Conservation (phyloP, 2,113 vertebrate genomes). For the Myotis lucifugus region DNA sequence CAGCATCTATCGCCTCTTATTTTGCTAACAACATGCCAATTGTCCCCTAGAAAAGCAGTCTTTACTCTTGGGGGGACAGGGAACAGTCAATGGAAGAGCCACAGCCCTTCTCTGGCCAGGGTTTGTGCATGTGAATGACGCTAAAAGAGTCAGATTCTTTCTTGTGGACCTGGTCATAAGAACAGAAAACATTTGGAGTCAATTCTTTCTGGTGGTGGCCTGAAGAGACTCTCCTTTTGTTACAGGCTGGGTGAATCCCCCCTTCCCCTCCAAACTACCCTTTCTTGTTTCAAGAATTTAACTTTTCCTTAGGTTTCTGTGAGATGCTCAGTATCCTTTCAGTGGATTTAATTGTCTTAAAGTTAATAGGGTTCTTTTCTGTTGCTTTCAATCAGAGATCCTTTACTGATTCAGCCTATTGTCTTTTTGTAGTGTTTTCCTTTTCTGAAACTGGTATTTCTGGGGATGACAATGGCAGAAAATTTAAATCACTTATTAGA, state of each 20-base stretch:
- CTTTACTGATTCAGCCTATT: neutral
- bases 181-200: neutral
- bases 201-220: neutral
- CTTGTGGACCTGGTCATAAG: neutral
- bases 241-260: neutral
- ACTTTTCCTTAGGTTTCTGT: neutral
- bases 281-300: neutral
- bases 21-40: neutral
- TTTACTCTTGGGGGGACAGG: neutral
- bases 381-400: neutral
- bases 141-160: neutral
- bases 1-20: neutral
- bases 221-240: neutral
- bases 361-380: neutral
- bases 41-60: neutral
- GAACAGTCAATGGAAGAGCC: neutral
- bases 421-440: neutral
- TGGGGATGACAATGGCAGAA: neutral
- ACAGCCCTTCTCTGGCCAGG: rapidly evolving
- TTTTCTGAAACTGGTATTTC: neutral
- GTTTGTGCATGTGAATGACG: neutral
- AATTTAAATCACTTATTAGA: conserved; percentile 24
- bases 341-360: neutral
- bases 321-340: neutral
- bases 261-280: neutral